Conservation (phyloP, 2,797 vertebrate species). For the Poeciliopsis turneri region DNA sequence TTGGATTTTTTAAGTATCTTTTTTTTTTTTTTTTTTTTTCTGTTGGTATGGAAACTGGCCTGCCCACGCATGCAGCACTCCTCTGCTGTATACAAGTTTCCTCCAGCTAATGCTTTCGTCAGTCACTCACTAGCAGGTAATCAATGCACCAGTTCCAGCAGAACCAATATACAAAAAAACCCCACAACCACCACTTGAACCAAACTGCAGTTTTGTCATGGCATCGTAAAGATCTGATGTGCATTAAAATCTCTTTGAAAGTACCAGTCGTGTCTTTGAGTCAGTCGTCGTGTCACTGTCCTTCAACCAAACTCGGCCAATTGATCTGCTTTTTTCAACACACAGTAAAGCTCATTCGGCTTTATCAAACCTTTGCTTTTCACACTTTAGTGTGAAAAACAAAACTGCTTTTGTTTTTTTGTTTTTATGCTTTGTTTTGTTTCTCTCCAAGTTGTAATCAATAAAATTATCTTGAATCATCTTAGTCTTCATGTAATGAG, state of each 20-base stretch:
- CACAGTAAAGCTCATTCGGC: background rate
- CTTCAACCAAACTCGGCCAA: slow-evolving; percentile 17
- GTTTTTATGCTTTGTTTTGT: background rate
- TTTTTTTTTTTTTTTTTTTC: slow-evolving; percentile 29
- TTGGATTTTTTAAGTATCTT: slow-evolving; percentile 22
- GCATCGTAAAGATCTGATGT: background rate
- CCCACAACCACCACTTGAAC: background rate
- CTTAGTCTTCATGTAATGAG: background rate
- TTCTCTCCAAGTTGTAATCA: background rate
- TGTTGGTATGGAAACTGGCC: slow-evolving; percentile 74
- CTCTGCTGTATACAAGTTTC: slow-evolving; percentile 40
- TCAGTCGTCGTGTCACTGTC: background rate
- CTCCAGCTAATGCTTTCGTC: slow-evolving; percentile 28
- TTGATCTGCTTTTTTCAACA: slow-evolving; percentile 19
- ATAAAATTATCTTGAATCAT: background rate
- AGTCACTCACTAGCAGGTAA: slow-evolving; percentile 24
- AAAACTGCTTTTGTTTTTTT: background rate
- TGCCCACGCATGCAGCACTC: slow-evolving; percentile 46
- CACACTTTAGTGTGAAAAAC: too few relatives aligned
- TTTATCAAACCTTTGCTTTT: background rate
- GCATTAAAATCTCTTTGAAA: slow-evolving; percentile 2
- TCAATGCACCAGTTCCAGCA: slow-evolving; percentile 24
- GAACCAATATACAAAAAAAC: slow-evolving; percentile 6
- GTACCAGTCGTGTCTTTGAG: slow-evolving; percentile 2
- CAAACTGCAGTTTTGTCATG: slow-evolving; percentile 1